Evolutionary conservation across 2,113 vertebrate genomes (phyloP), one percentile per base, ranked within the genome.

Genomic region (Hippolais icterina): DNA sequence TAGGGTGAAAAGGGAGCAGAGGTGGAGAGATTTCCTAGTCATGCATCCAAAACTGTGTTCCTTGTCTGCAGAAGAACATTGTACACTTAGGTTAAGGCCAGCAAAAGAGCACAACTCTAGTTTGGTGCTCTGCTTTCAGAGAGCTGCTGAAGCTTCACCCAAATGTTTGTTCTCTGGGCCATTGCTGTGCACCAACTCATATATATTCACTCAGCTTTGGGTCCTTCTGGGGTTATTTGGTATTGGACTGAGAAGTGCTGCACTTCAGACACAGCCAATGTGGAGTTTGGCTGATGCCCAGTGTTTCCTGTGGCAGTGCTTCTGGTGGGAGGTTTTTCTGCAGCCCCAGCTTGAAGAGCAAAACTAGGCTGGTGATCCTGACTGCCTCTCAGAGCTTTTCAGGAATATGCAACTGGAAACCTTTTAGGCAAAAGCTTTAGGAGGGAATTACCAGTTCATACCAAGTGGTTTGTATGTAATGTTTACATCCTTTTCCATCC

Each of bases 111-210:
- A 19, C 46, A 53, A 77, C 47, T 60, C 27, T 35, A 4, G 33
- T 25, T 21, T 17, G 60, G 42, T 63, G 9, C 6, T 83, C 41
- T 65, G 13, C 50, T 50, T 8, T 24, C 12, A 16, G 77, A 18
- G 18, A 19, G 31, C n/a, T 35, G 66, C 49, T 41, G 82, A 17
- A 63, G 56, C 39, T 53, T 37, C 23, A 5, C 27, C 49, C 11
- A 7, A 5, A 44, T 70, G 19, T 31, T 15, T 10, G 27, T 28
- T 33, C 81, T 10, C 33, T 39, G 41, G 50, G 78, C 20, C 23
- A 1, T 6, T 29, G 29, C 72, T 46, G 0, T 0, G 0, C 16
- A 2, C 6, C 14, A 20, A 10, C 7, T 33, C 33, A n/a, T n/a
- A 14, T 22, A 1, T 0, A 0, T 7, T 44, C 42, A 5, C 35